A percentile compares a stretch with the other conserved stretches of the same genome.
phyloP scores from a whole-genome alignment of 2,888 invertebrate species.

The Nycteola revayana region DNA sequence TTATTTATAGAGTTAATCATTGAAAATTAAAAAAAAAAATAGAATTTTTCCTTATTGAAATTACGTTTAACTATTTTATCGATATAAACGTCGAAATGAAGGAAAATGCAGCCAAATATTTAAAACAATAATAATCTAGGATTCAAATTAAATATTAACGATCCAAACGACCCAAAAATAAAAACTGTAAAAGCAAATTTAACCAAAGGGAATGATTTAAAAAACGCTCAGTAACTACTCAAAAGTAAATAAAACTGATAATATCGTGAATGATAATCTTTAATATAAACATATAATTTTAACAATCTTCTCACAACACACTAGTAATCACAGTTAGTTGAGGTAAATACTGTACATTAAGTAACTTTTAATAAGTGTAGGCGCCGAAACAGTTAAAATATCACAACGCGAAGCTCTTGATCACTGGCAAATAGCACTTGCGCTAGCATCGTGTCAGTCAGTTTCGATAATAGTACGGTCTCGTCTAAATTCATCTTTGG shows the following conservation, averaged over 20 bases:
- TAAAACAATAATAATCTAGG: too few species aligned
- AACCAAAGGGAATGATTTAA: too few species aligned
- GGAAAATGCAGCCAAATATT: too few species aligned
- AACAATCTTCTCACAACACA: constrained; percentile 57
- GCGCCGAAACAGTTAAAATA: constrained; percentile 35
- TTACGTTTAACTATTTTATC: too few species aligned
- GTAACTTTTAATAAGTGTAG: constrained; percentile 35
- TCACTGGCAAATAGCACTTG: constrained; percentile 67
- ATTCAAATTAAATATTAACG: too few species aligned
- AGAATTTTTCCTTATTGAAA: too few species aligned
- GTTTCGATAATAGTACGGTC: constrained; percentile 85
- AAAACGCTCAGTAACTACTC: too few species aligned
- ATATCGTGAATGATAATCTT: constrained; percentile 25
- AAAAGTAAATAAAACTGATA: neutral
- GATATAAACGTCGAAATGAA: too few species aligned
- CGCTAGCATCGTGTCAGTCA: constrained; percentile 87
- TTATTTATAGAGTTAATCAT: too few species aligned
- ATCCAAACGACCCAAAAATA: too few species aligned
- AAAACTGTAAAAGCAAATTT: too few species aligned
- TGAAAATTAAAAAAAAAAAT: too few species aligned
- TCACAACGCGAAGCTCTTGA: constrained; percentile 39
- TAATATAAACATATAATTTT: constrained; percentile 38
- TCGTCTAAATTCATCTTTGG: constrained; percentile 85
- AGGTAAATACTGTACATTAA: constrained; percentile 70
- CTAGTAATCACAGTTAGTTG: constrained; percentile 73